Evolutionary conservation across 2,797 vertebrate genomes (phyloP), one percentile per base, ranked within the genome.

Genomic region (Holocentrus rufus): DNA sequence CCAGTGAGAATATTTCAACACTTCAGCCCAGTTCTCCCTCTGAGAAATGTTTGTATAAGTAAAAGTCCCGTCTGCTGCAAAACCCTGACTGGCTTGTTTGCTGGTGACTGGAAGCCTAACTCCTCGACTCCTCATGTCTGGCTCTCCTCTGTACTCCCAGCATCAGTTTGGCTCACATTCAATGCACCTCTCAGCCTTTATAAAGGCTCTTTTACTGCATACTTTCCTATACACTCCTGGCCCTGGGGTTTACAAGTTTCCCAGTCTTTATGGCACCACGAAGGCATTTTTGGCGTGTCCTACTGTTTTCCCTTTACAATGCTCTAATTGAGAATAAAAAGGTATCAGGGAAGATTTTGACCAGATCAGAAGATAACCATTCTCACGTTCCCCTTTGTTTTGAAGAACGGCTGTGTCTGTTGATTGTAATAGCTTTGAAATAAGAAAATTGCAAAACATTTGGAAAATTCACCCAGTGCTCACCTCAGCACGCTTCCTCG

Each of bases 171-270:
- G 76, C 63, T 63, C 34, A 47, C 18, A 39, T 62, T 79, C 72
- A 74, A 52, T 75, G 63, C 39, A 77, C 69, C 67, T 82, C 74
- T 65, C 25, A n/a, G 27, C 65, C 72, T 49, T 80, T 82, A 80
- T 76, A 86, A 84, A 80, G 64, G 7, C 61, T 66, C 70, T 74
- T 79, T 56, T 69, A 81, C 79, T 76, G 81, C 71, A 89, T 86
- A 84, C 74, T 87, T 89, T 85, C 88, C 87, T 80, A 58, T 68
- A 77, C 61, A 74, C 77, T 73, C 69, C 73, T 74, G 67, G 75
- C 73, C 78, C 59, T 34, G 60, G 81, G 55, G 46, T 92, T 86
- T 80, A 86, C 76, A 83, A 74, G 69, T 74, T 85, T 91, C 74
- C 69, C 64, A 69, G 78, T 68, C 72, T 80, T 77, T 52, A 83